Evolutionary conservation across 2,888 invertebrate genomes (phyloP), one percentile per base, ranked within the genome.

Genomic region (Orthosia cruda): DNA sequence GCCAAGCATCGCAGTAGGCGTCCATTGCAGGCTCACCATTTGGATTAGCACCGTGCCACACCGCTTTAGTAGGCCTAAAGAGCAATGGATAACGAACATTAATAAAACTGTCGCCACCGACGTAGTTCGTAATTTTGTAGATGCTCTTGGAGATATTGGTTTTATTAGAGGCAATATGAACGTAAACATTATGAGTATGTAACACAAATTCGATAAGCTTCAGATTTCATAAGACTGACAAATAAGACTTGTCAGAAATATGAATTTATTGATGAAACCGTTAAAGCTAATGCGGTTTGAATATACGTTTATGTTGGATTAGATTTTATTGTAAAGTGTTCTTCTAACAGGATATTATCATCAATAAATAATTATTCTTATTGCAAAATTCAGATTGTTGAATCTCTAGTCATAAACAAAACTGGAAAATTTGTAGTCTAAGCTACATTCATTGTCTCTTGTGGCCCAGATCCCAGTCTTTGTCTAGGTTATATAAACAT

Each of bases 1-100:
- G 98, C 99, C 99, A 99, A 64, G 99, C 99, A 92, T 99, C 98
- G 94, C 99, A 99, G 91, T 98, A 99, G 50, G 98, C 98, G 90
- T 99, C 99, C 97, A 98, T 97, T 61, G 98, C 98, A 74, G 99
- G 97, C 92, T 98, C 98, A 0, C 99, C 99, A 82, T 97, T 97
- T 18, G 97, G 97, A 89, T 98, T 97, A 11, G 99, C 98, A 5
- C 99, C 99, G 91, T 99, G 99, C 99, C 99, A 99, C 50, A 99
- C 98, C 61, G 98, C 98, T 95, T 99, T 99, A 88, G 98, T 98
- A 18, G 99, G 98, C 99, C 99, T 99, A 93, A 49, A 84, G 32
- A 73, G 84, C 78, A 88, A 89, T 84, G 84, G 45, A 89, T 67
- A 80, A 18, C 54, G 20, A 45, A 58, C 61, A 77, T 82, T 63